These are phyloP conservation scores for Brachirus orientalis DNA, from an alignment of 2,113 vertebrate genomes.

Conservation along the genomic window DNA sequence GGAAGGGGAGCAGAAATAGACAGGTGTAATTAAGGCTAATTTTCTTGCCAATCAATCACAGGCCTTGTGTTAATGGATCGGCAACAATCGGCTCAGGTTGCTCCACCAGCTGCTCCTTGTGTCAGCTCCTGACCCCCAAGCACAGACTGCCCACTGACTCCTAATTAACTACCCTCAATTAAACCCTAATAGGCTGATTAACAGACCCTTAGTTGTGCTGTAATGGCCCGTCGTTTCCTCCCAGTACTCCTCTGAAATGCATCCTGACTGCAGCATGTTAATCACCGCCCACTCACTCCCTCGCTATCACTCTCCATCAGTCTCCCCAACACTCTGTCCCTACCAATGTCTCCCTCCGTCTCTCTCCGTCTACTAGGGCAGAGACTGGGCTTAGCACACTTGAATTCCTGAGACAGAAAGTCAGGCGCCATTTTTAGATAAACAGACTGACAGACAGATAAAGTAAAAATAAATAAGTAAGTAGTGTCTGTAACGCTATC, in stretches of 20 bases:
- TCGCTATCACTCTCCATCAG: neutral
- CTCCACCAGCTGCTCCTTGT: conserved; percentile 70
- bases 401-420: conserved; percentile 2
- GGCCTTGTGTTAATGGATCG: conserved; percentile 67
- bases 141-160: conserved; percentile 66
- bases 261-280: conserved; percentile 66
- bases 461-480: neutral
- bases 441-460: neutral
- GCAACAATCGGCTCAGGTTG: conserved; percentile 70
- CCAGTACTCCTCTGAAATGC: conserved; percentile 70
- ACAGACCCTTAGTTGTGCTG: conserved; percentile 73
- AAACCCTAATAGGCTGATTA: conserved; percentile 84
- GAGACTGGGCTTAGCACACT: conserved; percentile 2
- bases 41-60: conserved; percentile 77
- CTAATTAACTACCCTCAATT: conserved; percentile 84
- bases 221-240: conserved; percentile 80
- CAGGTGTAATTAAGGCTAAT: conserved; percentile 76
- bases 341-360: neutral
- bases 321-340: neutral
- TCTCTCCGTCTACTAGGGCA: no score
- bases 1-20: conserved; percentile 55
- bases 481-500: neutral
- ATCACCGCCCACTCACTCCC: conserved; percentile 53
- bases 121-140: conserved; percentile 58
- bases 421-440: neutral